Percentiles rank a stretch among this genome's conserved stretches.
These are phyloP conservation scores for Dorcus parallelipipedus DNA, from an alignment of 2,888 invertebrate species.

Conservation along the genomic window DNA sequence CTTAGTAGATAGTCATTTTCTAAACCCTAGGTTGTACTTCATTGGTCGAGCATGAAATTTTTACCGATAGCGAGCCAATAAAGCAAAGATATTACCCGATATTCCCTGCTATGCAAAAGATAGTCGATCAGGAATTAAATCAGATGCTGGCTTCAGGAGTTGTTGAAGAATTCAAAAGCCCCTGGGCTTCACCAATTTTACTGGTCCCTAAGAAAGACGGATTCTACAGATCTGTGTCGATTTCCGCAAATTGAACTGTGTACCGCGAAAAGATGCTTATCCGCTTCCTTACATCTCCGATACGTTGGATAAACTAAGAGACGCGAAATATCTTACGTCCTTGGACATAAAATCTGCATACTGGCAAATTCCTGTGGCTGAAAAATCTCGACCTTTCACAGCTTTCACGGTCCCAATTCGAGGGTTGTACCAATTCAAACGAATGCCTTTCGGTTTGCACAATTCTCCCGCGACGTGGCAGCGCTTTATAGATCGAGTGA, in stretches of 20 bases:
- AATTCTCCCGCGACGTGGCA: slow-evolving; percentile 31
- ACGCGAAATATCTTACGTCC: slow-evolving; percentile 33
- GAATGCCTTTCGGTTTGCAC: slow-evolving; percentile 34
- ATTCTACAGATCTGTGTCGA: slow-evolving; percentile 32
- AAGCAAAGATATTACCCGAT: slow-evolving; percentile 30
- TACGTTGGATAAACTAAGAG: slow-evolving; percentile 31
- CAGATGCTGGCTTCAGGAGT: slow-evolving; percentile 24
- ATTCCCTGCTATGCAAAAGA: slow-evolving; percentile 23
- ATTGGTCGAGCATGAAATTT: slow-evolving; percentile 10
- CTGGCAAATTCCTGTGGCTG: slow-evolving; percentile 28
- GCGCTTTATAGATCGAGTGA: slow-evolving; percentile 28
- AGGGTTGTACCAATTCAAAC: slow-evolving; percentile 18
- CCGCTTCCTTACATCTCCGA: slow-evolving; percentile 32
- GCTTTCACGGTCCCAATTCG: slow-evolving; percentile 24
- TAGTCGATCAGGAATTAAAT: slow-evolving; percentile 25
- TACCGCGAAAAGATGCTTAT: slow-evolving; percentile 34
- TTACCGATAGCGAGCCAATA: slow-evolving; percentile 13
- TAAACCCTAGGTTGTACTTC: neutral
- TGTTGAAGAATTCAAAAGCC: slow-evolving; percentile 25
- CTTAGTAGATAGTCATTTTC: neutral
- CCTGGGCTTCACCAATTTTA: slow-evolving; percentile 23
- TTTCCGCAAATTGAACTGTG: slow-evolving; percentile 32
- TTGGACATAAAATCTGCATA: slow-evolving; percentile 34
- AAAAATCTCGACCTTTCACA: slow-evolving; percentile 12
- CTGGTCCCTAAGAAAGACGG: slow-evolving; percentile 25